phyloP scores from a whole-genome alignment of 2,797 vertebrate species.

The Galaxias olidus region DNA sequence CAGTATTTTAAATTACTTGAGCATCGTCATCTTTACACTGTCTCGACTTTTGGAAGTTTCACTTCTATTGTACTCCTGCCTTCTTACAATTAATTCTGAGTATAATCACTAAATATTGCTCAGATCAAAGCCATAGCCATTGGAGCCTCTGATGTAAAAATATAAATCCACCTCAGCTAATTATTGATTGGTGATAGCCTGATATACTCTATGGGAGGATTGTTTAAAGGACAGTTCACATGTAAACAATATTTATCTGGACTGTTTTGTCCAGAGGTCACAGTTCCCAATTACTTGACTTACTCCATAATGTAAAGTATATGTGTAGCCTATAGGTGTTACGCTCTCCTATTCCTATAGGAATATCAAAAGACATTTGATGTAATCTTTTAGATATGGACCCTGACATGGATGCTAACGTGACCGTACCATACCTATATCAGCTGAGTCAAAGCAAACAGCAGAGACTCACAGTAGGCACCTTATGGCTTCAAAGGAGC shows the following conservation, averaged over 20 bases:
- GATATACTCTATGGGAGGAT: background rate
- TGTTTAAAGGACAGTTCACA: background rate
- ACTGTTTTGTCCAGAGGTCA: conserved; percentile 19
- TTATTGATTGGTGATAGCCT: conserved; percentile 63
- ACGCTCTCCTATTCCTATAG: no score
- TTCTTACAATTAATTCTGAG: conserved; percentile 48
- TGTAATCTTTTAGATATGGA: conserved; percentile 23
- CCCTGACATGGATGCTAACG: conserved; percentile 35
- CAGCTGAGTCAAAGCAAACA: conserved; percentile 42
- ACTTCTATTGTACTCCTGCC: background rate
- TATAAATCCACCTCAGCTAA: conserved; percentile 54
- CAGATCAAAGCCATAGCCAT: conserved; percentile 60
- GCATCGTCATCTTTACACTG: conserved; percentile 11
- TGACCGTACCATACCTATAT: conserved; percentile 33
- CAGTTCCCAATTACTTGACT: no score
- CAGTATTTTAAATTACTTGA: conserved; percentile 1
- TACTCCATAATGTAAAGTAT: no score
- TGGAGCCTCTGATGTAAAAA: conserved; percentile 44
- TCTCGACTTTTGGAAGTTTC: background rate
- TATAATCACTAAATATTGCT: conserved; percentile 48
- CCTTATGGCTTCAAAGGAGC: conserved; percentile 48
- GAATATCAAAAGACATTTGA: background rate
- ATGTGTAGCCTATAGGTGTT: no score
- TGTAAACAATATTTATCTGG: conserved; percentile 12
- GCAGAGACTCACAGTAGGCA: conserved; percentile 46